Percentiles rank a stretch among this genome's conserved stretches.
Conservation (phyloP, 1,140 invertebrate genomes). For the Ostrea edulis region DNA sequence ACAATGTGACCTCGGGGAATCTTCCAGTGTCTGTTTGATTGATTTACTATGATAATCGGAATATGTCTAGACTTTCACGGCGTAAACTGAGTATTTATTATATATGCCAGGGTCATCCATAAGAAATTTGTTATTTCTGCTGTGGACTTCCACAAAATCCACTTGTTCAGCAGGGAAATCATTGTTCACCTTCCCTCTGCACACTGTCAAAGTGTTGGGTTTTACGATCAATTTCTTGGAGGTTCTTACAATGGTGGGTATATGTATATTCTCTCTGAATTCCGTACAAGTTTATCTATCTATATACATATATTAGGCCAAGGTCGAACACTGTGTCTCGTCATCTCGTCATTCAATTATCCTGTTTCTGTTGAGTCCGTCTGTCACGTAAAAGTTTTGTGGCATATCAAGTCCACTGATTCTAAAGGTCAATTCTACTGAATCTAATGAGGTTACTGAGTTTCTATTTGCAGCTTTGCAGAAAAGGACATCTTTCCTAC, state of each 20-base stretch:
- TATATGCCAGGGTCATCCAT: constrained; percentile 47
- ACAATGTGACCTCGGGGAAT: constrained; percentile 39
- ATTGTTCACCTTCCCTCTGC: constrained; percentile 15
- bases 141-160: neutral
- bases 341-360: constrained; percentile 48
- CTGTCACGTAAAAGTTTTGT: neutral
- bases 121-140: neutral
- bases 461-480: neutral
- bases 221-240: neutral
- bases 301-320: constrained; percentile 40
- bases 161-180: neutral
- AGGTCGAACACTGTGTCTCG: constrained; percentile 5
- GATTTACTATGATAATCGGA: constrained; percentile 47
- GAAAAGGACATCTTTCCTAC: neutral
- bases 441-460: neutral
- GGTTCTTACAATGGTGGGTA: constrained; percentile 26
- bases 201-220: constrained; percentile 48
- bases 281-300: constrained; percentile 47
- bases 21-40: constrained; percentile 12
- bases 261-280: constrained; percentile 52
- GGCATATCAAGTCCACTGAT: neutral
- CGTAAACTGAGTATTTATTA: constrained; percentile 36
- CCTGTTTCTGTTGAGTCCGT: constrained; percentile 42
- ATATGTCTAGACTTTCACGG: neutral
- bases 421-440: neutral